Evolutionary conservation across 2,888 invertebrate species (phyloP), one percentile per base, ranked within the genome.

Genomic region (Cantharis rufa): DNA sequence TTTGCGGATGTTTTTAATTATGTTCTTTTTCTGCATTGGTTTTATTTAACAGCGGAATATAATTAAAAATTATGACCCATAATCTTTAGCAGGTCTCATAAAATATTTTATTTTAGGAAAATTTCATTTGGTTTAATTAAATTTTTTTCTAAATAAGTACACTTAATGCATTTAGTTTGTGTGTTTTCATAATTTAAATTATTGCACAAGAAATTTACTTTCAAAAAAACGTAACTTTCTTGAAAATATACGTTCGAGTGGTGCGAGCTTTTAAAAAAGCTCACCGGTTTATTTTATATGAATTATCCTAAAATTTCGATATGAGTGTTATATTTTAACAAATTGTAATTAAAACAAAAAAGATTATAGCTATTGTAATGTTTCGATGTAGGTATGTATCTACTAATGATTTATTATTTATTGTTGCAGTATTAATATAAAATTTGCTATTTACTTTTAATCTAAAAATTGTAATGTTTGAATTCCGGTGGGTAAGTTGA

Each of bases 31-130:
- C 73, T 69, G 48, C 66, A 63, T 28, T 66, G 61, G 72, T 21
- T 16, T n/a, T 28, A 62, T 73, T 69, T 73, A 73, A 69, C 68
- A 73, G 69, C 69, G 69, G 69, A 63, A 68, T 74, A 70, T 74
- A 74, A 74, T 74, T 74, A 74, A 74, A 74, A 74, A 74, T 70
- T 70, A 74, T 64, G 70, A 64, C 70, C 64, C 70, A 16, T 63
- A 64, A 74, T 73, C 72, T 73, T 73, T 62, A 63, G 32, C 62
- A 73, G 62, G 69, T 64, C 70, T 64, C 69, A 74, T 74, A 70
- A 70, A 70, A 64, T 70, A 70, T 70, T 74, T 74, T 64, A 69
- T 74, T 69, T 32, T 63, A 62, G 32, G 48, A 70, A 69, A 64
- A 64, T 70, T 48, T 48, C 48, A 48, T 48, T 48, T 48, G n/a